phyloP scores from a whole-genome alignment of 2,888 invertebrate species.

The Neoitamus cyanurus region DNA sequence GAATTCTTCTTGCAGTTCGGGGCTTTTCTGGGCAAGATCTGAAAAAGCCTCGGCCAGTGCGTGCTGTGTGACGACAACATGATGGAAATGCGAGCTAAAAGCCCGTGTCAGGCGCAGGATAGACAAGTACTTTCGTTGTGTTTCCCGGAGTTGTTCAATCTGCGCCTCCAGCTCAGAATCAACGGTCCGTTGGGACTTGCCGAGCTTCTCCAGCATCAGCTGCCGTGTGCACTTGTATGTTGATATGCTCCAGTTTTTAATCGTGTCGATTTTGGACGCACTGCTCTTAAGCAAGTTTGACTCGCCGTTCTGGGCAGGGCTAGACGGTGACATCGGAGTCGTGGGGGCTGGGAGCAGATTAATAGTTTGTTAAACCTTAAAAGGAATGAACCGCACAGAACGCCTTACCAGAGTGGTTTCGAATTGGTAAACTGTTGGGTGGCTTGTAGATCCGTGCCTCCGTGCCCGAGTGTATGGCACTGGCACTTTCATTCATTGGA shows the following conservation, averaged over 20 bases:
- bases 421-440: conserved; percentile 77
- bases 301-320: conserved; percentile 72
- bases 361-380: background rate
- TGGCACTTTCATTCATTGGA: conserved; percentile 79
- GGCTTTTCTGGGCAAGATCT: conserved; percentile 95
- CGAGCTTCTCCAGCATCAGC: conserved; percentile 94
- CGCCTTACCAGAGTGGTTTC: conserved; percentile 75
- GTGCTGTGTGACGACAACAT: conserved; percentile 87
- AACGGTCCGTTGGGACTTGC: conserved; percentile 90
- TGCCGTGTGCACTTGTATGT: conserved; percentile 99
- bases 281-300: conserved; percentile 69
- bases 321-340: conserved; percentile 68
- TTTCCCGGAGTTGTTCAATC: conserved; percentile 92
- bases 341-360: conserved; percentile 68
- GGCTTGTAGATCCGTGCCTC: conserved; percentile 74
- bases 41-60: conserved; percentile 93
- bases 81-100: conserved; percentile 88
- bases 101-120: conserved; percentile 87
- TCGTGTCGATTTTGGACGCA: conserved; percentile 89
- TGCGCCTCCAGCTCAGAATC: conserved; percentile 94
- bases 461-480: conserved; percentile 79
- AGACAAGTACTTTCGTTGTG: conserved; percentile 90
- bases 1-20: conserved; percentile 94
- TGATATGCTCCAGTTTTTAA: conserved; percentile 97
- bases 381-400: background rate